phyloP scores from a whole-genome alignment of 2,113 vertebrate species.

The Cololabis saira region DNA sequence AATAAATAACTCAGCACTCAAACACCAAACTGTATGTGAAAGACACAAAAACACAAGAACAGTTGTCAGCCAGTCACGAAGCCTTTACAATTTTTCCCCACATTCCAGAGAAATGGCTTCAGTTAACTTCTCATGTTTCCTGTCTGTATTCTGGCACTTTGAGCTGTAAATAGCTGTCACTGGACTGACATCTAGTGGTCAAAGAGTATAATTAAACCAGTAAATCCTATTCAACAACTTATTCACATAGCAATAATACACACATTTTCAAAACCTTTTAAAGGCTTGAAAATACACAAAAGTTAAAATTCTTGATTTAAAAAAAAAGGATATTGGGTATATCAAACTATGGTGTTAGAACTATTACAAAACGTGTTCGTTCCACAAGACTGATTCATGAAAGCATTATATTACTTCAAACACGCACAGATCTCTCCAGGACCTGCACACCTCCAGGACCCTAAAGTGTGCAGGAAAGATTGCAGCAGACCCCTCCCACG shows the following conservation, averaged over 20 bases:
- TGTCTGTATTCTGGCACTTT: neutral
- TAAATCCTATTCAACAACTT: neutral
- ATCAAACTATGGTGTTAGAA: no score
- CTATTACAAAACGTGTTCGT: no score
- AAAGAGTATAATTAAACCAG: neutral
- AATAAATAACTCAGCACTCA: neutral
- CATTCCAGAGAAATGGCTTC: slow-evolving; percentile 5
- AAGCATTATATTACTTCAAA: no score
- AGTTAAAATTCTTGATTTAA: no score
- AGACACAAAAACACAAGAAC: neutral
- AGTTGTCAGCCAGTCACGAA: neutral
- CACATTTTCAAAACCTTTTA: neutral
- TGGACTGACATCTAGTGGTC: slow-evolving; percentile 51
- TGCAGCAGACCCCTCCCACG: no score
- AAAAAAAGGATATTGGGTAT: no score
- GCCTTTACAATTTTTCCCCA: neutral
- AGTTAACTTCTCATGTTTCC: neutral
- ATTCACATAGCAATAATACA: neutral
- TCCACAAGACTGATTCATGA: no score
- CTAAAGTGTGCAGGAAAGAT: no score
- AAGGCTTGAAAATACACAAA: no score
- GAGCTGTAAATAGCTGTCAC: neutral
- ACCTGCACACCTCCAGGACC: no score
- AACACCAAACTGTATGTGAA: neutral
- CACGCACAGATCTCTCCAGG: no score